Base-by-base conservation (phyloP, 2,113 vertebrate species). In the Oncorhynchus clarkii region DNA sequence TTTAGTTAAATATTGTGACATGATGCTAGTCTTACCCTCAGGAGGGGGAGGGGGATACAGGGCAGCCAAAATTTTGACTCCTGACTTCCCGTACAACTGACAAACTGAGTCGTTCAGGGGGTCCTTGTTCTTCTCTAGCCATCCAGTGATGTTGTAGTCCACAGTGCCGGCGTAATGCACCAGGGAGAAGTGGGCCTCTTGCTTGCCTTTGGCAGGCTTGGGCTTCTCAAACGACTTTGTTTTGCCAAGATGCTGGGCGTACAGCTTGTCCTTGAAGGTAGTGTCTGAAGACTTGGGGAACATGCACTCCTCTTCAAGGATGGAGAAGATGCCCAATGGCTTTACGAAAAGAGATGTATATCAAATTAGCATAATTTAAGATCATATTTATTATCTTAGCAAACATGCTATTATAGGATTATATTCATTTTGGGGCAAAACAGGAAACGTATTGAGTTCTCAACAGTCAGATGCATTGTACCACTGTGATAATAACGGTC, bases 121-220 rank as follows among this genome's bases (percentile, higher is more conserved):
- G 84, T 98, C 96, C 80, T 98, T 98, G 90, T 97, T 97, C 84
- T 98, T 97, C 68, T 97, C 96, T 27, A 97, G 87, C 96, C 96
- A 97, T 18, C 95, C 96, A 29, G 20, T 14, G 74, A 97, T 95
- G 76, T 96, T 97, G 87, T 97, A 97, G 75, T 97, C 96, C 70
- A 97, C 96, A 0, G 88, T 94, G 0, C 96, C 96, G 18, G 96
- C 96, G 0, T 97, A 98, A 72, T 97, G 96, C 0, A 96, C 20
- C 76, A 98, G 82, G 0, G 96, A 85, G 75, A 97, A 97, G 81
- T 97, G 96, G 0, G 95, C 96, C 26, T 97, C 96, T 1, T 4
- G 48, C 26, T 93, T 98, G 0, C 96, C 96, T 85, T 97, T 97
- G 45, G 73, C 24, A 60, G 94, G 94, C 0, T 97, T 97, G 20